Base-by-base conservation (phyloP, 2,113 vertebrate species). In the Sclerurus mexicanus region DNA sequence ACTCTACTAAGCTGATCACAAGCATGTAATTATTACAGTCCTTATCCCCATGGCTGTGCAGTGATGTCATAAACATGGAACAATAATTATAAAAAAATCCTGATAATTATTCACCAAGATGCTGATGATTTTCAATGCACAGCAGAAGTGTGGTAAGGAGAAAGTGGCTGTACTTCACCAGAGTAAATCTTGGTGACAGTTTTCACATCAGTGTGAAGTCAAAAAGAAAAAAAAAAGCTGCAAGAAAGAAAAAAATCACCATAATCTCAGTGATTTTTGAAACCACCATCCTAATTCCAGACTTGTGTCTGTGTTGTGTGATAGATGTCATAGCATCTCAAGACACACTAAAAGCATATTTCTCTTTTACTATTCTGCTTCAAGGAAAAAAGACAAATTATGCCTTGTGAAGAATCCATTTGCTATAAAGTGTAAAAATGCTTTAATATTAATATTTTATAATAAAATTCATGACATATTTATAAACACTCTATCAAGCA, bases 371-470 rank as follows among this genome's bases (percentile, higher is more conserved):
- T 86, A 30, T 52, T 89, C 66, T 93, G 40, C 53, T 93, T 91
- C 60, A 90, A 96, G 91, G 90, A 97, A 98, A 90, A 83, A 96
- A 97, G 93, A 98, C 97, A 97, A 97, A 97, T 95, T 98, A 97
- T 98, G 93, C 96, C 96, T 97, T 98, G 91, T 96, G 96, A 97
- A 95, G 96, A 96, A 98, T 92, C 90, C 87, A 96, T 97, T 98
- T 97, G 96, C 96, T 97, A 90, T 97, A 97, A 97, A 97, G 97
- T 98, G 95, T 90, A 97, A 98, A 98, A 98, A 97, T 95, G 95
- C 96, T 98, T 98, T 98, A 97, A 97, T 97, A 97, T 97, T 97
- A 97, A 93, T 97, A 96, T 95, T 97, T 97, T 95, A 96, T 97
- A 97, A 97, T 97, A 98, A 98, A 98, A 97, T 95, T 95, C 95